Conservation (phyloP, 2,888 invertebrate genomes). For the Cremastinae sp. region DNA sequence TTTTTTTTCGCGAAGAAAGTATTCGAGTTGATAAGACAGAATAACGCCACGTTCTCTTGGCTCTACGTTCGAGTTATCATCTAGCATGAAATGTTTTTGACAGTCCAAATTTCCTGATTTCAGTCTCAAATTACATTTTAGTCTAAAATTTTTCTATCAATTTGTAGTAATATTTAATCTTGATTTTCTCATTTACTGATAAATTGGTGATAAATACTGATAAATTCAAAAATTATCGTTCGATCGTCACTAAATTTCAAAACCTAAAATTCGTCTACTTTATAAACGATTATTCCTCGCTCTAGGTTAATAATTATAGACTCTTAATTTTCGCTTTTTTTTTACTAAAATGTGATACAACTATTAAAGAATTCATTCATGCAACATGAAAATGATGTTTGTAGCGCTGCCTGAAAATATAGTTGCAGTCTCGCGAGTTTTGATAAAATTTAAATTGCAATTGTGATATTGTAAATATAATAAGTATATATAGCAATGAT, state of each 20-base stretch:
- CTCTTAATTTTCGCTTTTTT: slow-evolving; percentile 27
- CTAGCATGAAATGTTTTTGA: neutral
- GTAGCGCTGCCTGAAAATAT: slow-evolving; percentile 42
- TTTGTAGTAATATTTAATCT: too few species aligned
- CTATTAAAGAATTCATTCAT: slow-evolving; percentile 51
- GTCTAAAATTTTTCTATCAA: too few species aligned
- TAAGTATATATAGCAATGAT: slow-evolving; percentile 8
- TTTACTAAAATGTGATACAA: slow-evolving; percentile 30
- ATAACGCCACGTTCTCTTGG: slow-evolving; percentile 12
- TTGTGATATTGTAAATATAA: slow-evolving; percentile 40
- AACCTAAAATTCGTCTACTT: too few species aligned
- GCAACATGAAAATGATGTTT: slow-evolving; percentile 57
- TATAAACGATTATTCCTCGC: too few species aligned
- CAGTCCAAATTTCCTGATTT: neutral
- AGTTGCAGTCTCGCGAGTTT: slow-evolving; percentile 31
- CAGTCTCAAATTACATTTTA: too few species aligned
- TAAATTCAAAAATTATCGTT: too few species aligned
- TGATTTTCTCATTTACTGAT: neutral
- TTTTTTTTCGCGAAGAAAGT: slow-evolving; percentile 26
- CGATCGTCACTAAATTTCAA: too few species aligned
- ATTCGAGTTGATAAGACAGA: slow-evolving; percentile 1
- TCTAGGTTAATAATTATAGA: too few species aligned
- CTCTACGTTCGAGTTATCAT: neutral
- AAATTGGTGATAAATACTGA: too few species aligned
- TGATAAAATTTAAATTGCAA: slow-evolving; percentile 41